Conservation (phyloP, 2,113 vertebrate genomes). For the Vidua chalybeata region DNA sequence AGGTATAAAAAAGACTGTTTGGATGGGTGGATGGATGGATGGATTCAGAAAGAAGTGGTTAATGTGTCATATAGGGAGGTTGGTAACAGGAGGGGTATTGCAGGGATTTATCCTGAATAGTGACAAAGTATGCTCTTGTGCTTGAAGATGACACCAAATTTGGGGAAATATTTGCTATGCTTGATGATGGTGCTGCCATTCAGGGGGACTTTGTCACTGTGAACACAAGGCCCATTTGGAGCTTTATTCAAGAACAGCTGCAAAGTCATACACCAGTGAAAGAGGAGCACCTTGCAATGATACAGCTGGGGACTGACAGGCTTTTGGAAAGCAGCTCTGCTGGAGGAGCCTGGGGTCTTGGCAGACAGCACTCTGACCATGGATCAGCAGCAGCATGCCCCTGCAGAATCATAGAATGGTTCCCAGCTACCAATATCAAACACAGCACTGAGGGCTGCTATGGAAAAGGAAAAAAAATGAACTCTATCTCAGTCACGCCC, state of each 20-base stretch:
- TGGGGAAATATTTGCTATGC: not conserved
- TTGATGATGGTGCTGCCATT: not conserved
- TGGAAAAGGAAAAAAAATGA: not conserved
- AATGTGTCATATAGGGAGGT: not conserved
- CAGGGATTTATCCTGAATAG: not conserved
- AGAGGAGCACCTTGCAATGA: not conserved
- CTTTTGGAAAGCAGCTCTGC: not conserved
- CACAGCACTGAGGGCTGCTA: not conserved
- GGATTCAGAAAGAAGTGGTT: not conserved
- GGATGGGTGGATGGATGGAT: not conserved
- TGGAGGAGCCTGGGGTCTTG: not conserved
- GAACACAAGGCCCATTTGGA: not conserved
- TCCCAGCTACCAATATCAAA: not conserved
- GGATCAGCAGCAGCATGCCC: not conserved
- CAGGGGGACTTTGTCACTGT: not conserved
- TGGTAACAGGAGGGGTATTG: not conserved
- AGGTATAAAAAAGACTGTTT: not conserved
- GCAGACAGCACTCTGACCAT: not conserved
- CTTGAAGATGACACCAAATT: not conserved
- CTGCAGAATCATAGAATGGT: not conserved
- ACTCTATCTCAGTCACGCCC: not conserved
- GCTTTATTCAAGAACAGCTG: not conserved
- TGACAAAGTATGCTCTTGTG: not conserved
- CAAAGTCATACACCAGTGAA: not conserved
- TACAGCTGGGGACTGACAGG: not conserved